Conservation (phyloP, 2,888 invertebrate species). For the Lamellibrachia satsuma region DNA sequence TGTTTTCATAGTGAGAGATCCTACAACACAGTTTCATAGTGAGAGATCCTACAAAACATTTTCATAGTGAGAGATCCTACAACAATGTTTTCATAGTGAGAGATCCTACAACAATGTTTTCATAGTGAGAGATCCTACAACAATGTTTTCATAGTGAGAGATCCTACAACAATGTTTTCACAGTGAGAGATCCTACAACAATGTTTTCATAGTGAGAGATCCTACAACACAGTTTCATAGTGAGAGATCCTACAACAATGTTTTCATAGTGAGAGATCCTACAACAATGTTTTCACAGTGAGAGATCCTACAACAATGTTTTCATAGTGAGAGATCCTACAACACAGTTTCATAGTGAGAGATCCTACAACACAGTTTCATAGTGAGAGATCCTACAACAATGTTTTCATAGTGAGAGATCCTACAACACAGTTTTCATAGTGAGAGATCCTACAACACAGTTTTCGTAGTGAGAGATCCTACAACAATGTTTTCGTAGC, state of each 20-base stretch:
- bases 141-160: slow-evolving; percentile 47
- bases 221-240: slow-evolving; percentile 49
- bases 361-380: slow-evolving; percentile 54
- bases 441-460: too few relatives aligned
- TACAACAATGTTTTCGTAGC: slow-evolving; percentile 76
- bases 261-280: slow-evolving; percentile 61
- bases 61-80: slow-evolving; percentile 65
- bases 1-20: slow-evolving; percentile 72
- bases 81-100: background rate
- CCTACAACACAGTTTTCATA: too few relatives aligned
- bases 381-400: too few relatives aligned
- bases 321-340: slow-evolving; percentile 65
- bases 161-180: too few relatives aligned
- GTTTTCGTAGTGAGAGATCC: slow-evolving; percentile 77
- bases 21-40: slow-evolving; percentile 76
- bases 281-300: slow-evolving; percentile 53
- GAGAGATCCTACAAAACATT: slow-evolving; percentile 69
- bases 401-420: slow-evolving; percentile 38
- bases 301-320: slow-evolving; percentile 66
- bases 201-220: slow-evolving; percentile 51
- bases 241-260: too few relatives aligned
- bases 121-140: slow-evolving; percentile 65
- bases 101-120: background rate
- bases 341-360: slow-evolving; percentile 38
- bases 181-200: slow-evolving; percentile 53